phyloP scores from a whole-genome alignment of 2,113 vertebrate genomes.

The Tachysurus vachellii region DNA sequence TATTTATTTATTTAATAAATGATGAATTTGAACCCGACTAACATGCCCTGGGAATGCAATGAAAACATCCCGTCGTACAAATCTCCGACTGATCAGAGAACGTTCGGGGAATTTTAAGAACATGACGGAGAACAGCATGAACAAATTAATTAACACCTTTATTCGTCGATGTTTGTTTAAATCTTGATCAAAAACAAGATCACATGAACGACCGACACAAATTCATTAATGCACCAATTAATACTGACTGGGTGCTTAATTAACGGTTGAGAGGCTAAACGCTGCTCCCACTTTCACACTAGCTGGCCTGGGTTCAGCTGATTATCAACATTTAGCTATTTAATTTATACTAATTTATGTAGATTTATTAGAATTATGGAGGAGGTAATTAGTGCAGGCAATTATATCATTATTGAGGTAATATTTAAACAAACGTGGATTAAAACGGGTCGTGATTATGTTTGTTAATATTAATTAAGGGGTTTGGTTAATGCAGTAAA shows the following conservation, averaged over 20 bases:
- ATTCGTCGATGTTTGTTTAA: background rate
- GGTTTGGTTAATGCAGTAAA: background rate
- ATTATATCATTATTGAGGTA: background rate
- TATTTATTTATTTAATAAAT: background rate
- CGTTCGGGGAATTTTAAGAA: background rate
- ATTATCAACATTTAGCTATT: background rate
- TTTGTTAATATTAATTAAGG: background rate
- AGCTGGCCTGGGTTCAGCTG: slow-evolving; percentile 5
- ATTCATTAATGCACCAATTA: background rate
- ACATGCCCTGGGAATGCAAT: no score
- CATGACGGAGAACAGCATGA: no score
- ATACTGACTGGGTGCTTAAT: background rate
- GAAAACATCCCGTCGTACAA: background rate
- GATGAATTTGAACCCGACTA: background rate
- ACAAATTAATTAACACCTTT: background rate
- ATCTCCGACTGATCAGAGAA: background rate
- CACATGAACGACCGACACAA: background rate
- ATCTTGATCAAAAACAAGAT: background rate
- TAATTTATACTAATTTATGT: background rate
- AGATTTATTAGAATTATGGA: background rate
- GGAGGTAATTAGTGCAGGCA: slow-evolving; percentile 5
- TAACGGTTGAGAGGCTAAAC: background rate
- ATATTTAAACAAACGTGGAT: background rate
- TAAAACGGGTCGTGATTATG: background rate
- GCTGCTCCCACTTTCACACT: background rate